Evolutionary conservation across 37 sponge, comb jelly and placozoan species (phyloP), one percentile per base, ranked within the genome.

Genomic region (Ianthella basta): DNA sequence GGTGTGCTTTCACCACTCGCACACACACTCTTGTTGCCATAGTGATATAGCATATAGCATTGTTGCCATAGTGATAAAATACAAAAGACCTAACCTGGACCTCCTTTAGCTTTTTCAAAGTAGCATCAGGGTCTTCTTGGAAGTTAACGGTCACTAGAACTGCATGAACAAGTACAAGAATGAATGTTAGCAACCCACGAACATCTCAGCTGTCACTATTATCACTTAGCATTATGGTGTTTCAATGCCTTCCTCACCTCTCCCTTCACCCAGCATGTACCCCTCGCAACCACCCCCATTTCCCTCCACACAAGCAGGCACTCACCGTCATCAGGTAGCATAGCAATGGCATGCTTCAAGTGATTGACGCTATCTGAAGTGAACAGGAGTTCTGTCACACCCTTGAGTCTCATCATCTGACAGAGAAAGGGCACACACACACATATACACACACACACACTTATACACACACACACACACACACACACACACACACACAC

Each of bases 361-460:
- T 30, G 1, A 59, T 39, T 13, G 23, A 61, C 70, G 23, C 90
- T 86, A 81, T 95, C 95, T 23, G 95, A 95, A 5, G 91, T 87
- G 65, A 95, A 87, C 56, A 95, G 74, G 0, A 92, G 82, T 77
- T 95, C 95, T 18, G 23, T 55, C 15, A 84, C 80, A 24, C 93
- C 93, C 30, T 72, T 39, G 14, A 25, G 37, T 2, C 59, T 38
- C 86, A 95, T 83, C 83, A 90, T 38, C 94, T 88, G 55, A 72
- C 32, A 77, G 38, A 44, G 50, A 44, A 44, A 3, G 8, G 50
- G 50, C 8, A 8, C 50, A 44, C 3, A 44, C 3, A 8, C 50
- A 44, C 50, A 44, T 8, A 44, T 8, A 44, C 50, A 44, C 50
- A 10, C 50, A 10, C 50, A 10, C 50, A 10, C 50, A 10, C 50